Evolutionary conservation across 2,888 invertebrate genomes (phyloP).

Genomic region (Coelinius sp.): DNA sequence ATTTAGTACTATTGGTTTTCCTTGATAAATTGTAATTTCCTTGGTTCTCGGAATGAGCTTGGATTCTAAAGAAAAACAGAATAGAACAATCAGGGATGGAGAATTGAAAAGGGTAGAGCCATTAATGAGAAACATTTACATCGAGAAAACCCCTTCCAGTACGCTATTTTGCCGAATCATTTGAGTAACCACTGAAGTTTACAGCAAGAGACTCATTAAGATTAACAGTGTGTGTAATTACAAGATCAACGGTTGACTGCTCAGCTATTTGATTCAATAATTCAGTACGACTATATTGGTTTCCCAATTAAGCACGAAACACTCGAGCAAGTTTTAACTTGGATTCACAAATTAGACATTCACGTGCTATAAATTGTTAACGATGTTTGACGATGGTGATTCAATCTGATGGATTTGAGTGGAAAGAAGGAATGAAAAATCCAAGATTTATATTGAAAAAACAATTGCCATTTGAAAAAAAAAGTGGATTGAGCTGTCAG

Average conservation of each 20-base stretch:
- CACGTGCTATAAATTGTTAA: background rate
- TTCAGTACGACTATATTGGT: constrained; percentile 51
- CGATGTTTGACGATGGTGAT: background rate
- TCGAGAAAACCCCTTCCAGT: background rate
- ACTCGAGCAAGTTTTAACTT: background rate
- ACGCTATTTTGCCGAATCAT: background rate
- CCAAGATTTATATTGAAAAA: constrained; percentile 6
- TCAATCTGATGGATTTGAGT: background rate
- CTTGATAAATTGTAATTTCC: constrained; percentile 40
- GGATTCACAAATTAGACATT: background rate
- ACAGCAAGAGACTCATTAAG: constrained; percentile 20
- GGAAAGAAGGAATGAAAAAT: background rate
- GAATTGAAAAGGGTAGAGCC: background rate
- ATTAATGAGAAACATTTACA: constrained; percentile 6
- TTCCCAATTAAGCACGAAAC: constrained; percentile 48
- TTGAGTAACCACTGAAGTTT: constrained; percentile 3
- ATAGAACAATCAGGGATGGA: background rate
- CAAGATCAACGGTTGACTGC: constrained; percentile 22
- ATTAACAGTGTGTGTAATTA: constrained; percentile 25
- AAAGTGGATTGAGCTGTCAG: constrained; percentile 1
- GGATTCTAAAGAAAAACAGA: constrained; percentile 49
- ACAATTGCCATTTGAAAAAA: background rate
- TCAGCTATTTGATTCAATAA: constrained; percentile 51
- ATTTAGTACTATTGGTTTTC: constrained; percentile 45
- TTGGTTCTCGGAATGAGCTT: constrained; percentile 49